These are phyloP conservation scores for Quadroppia sp. DNA, from an alignment of 2,888 invertebrate genomes.

Conservation along the genomic window DNA sequence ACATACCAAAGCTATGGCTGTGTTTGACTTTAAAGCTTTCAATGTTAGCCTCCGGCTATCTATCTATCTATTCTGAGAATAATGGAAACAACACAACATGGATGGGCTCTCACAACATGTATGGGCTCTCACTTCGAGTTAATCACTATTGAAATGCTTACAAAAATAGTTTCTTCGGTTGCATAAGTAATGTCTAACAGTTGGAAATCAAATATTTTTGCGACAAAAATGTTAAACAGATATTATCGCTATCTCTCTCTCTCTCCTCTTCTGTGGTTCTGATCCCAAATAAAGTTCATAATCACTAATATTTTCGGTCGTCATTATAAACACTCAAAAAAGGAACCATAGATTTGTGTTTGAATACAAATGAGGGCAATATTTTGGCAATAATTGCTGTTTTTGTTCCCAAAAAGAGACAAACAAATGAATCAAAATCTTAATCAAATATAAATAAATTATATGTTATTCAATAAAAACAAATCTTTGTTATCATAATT, in stretches of 20 bases:
- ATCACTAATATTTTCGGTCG: not conserved
- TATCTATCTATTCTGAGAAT: conserved; percentile 10
- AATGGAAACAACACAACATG: conserved; percentile 28
- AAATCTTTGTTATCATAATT: not conserved
- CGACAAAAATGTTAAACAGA: not conserved
- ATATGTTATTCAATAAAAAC: conserved; percentile 17
- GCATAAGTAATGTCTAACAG: conserved; percentile 29
- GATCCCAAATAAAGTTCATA: not conserved
- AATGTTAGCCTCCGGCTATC: conserved; percentile 2
- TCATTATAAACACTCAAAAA: no score
- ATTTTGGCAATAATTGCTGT: conserved; percentile 11
- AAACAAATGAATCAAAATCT: not conserved
- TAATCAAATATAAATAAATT: not conserved
- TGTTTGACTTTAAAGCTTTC: conserved; percentile 27
- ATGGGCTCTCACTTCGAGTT: conserved; percentile 2
- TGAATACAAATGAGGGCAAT: conserved; percentile 18
- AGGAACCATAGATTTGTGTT: conserved; percentile 6
- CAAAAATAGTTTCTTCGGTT: conserved; percentile 17
- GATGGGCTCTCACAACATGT: conserved; percentile 14
- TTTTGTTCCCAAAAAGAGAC: not conserved
- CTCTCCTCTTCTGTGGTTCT: not conserved
- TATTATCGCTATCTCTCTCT: not conserved
- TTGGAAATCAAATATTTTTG: conserved; percentile 27
- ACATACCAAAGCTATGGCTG: not conserved
- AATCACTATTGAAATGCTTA: not conserved